Conservation (phyloP, 2,888 invertebrate species). For the Nematopogon swammerdamellus region DNA sequence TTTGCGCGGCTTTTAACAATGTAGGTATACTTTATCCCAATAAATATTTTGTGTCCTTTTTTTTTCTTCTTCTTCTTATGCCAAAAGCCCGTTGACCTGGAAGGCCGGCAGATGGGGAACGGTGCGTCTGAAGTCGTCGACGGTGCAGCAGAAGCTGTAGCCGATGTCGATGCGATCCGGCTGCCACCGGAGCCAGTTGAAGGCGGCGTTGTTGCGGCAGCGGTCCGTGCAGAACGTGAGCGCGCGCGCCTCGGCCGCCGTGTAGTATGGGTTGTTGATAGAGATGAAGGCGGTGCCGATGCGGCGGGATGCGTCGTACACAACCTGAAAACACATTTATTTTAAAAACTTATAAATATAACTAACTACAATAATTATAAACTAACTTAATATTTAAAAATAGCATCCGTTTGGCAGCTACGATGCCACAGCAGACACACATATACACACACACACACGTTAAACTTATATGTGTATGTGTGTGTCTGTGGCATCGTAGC, state of each 20-base stretch:
- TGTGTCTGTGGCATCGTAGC: no score
- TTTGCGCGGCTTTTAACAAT: no score
- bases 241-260: not conserved
- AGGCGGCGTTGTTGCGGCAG: not conserved
- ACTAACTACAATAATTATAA: not conserved
- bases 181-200: conserved; percentile 60
- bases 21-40: no score
- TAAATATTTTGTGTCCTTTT: not conserved
- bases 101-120: conserved; percentile 55
- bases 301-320: conserved; percentile 1
- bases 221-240: conserved; percentile 4
- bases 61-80: conserved; percentile 14
- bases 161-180: conserved; percentile 48
- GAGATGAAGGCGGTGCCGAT: conserved; percentile 2
- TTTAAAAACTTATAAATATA: not conserved
- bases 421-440: no score
- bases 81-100: conserved; percentile 34
- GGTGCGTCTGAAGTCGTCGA: conserved; percentile 51
- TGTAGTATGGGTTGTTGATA: conserved; percentile 4
- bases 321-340: not conserved
- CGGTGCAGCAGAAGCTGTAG: conserved; percentile 60
- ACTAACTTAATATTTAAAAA: not conserved
- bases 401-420: conserved; percentile 20
- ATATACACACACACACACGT: conserved; percentile 4
- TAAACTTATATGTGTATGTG: no score